phyloP scores from a whole-genome alignment of 2,113 vertebrate species.

The Phocoena phocoena region DNA sequence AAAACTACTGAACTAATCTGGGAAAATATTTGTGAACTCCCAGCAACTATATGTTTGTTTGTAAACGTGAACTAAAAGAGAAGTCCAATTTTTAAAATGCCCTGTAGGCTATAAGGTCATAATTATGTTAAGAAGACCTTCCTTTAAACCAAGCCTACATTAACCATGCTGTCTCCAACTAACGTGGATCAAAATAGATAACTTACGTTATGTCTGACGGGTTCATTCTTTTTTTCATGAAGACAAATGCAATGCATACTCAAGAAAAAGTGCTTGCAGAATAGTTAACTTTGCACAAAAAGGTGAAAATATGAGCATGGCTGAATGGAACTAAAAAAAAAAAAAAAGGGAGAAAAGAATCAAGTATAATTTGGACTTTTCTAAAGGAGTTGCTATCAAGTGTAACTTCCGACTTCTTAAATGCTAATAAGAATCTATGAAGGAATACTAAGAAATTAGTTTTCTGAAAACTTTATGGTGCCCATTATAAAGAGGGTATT shows the following conservation, averaged over 20 bases:
- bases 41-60: neutral
- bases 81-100: constrained; percentile 36
- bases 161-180: neutral
- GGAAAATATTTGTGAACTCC: constrained; percentile 6
- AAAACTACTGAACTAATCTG: constrained; percentile 33
- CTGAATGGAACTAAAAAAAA: neutral
- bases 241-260: constrained; percentile 51
- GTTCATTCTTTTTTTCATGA: constrained; percentile 52
- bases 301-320: neutral
- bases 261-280: constrained; percentile 34
- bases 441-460: constrained; percentile 38
- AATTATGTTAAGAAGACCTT: constrained; percentile 37
- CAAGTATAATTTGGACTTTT: constrained; percentile 29
- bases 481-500: constrained; percentile 32
- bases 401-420: constrained; percentile 23
- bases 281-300: neutral
- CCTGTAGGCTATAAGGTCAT: neutral
- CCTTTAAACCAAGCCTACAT: constrained; percentile 5
- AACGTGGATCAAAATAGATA: constrained; percentile 48
- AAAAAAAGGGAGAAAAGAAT: neutral
- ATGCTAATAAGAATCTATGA: constrained; percentile 32
- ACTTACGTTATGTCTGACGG: constrained; percentile 39
- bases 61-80: constrained; percentile 3
- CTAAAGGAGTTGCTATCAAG: neutral
- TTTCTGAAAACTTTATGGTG: constrained; percentile 27